Conservation (phyloP, 2,113 vertebrate species). For the Ginglymostoma cirratum region DNA sequence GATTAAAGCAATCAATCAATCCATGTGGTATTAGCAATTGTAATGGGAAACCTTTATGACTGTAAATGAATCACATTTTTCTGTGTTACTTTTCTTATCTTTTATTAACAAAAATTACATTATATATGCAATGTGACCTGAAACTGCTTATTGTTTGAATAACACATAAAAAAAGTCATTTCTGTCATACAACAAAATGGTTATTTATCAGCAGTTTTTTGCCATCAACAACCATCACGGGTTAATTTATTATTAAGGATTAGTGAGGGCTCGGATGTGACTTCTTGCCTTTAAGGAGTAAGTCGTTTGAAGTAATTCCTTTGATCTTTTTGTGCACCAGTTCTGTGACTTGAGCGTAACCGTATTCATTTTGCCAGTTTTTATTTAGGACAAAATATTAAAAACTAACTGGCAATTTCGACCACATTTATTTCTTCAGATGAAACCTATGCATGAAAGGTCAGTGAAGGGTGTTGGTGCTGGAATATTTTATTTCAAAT, state of each 20-base stretch:
- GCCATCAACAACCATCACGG: constrained; percentile 8
- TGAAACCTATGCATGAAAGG: not conserved
- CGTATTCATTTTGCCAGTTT: constrained; percentile 18
- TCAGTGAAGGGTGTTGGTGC: not conserved
- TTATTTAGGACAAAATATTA: constrained; percentile 10
- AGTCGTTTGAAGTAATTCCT: constrained; percentile 30
- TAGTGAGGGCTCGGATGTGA: constrained; percentile 23
- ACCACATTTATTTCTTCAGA: constrained; percentile 26
- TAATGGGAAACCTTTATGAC: constrained; percentile 16
- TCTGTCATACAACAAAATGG: no score
- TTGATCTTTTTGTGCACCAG: constrained; percentile 31
- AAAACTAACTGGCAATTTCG: constrained; percentile 11
- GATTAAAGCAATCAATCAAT: constrained; percentile 32
- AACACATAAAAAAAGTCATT: not conserved
- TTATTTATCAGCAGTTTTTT: not conserved
- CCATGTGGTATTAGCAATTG: constrained; percentile 28
- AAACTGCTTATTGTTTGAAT: not conserved
- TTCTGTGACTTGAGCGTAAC: constrained; percentile 12
- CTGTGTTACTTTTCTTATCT: constrained; percentile 8
- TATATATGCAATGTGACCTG: constrained; percentile 18
- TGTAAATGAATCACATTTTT: constrained; percentile 27
- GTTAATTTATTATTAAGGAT: constrained; percentile 31
- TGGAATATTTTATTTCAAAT: not conserved
- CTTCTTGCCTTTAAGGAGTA: constrained; percentile 29
- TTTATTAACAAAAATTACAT: constrained; percentile 33